Conservation (phyloP, 2,113 vertebrate genomes). For the Clarias magur region DNA sequence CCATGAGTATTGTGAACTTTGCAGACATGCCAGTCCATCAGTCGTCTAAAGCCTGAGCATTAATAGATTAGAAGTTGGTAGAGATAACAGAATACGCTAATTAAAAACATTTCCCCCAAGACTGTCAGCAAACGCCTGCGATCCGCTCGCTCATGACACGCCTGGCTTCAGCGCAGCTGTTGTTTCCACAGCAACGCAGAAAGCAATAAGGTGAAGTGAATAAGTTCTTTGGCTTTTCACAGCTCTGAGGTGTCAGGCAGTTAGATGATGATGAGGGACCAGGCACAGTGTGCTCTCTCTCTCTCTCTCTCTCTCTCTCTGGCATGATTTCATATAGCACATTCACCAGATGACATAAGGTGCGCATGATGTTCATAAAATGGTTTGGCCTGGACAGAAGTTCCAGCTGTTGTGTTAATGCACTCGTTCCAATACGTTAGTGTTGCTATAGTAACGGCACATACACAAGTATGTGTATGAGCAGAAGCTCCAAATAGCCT, state of each 20-base stretch:
- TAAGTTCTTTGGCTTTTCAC: constrained; percentile 57
- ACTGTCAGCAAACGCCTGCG: constrained; percentile 40
- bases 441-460: background rate
- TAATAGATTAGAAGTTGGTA: constrained; percentile 23
- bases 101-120: constrained; percentile 44
- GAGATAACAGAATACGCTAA: constrained; percentile 40
- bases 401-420: background rate
- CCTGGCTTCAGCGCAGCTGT: constrained; percentile 38
- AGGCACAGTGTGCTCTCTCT: background rate
- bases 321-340: background rate
- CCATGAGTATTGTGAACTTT: background rate
- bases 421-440: background rate
- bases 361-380: background rate
- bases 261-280: constrained; percentile 1
- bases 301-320: background rate
- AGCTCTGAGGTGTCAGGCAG: constrained; percentile 20
- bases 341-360: background rate
- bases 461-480: background rate
- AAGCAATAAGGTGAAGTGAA: constrained; percentile 61
- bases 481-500: background rate
- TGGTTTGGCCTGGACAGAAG: background rate
- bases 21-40: background rate
- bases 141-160: constrained; percentile 39
- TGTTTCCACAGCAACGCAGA: constrained; percentile 74
- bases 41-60: constrained; percentile 10